Evolutionary conservation across 2,888 invertebrate species (phyloP).

Genomic region (Plagodis dolabraria): DNA sequence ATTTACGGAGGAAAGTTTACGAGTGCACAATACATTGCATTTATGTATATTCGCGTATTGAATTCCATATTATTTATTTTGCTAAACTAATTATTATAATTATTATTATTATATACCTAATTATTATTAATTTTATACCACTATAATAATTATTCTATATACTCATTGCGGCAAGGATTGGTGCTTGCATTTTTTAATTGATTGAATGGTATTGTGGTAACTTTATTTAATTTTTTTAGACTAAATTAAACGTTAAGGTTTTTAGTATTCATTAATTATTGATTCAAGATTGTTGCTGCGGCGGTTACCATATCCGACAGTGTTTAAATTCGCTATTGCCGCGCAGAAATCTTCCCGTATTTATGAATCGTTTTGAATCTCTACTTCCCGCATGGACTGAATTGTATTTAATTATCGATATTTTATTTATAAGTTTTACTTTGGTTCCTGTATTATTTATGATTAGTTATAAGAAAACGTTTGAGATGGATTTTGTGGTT

Average conservation of each 20-base stretch:
- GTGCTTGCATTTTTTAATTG: slow-evolving; percentile 5
- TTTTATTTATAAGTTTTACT: slow-evolving; percentile 48
- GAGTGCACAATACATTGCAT: slow-evolving; percentile 41
- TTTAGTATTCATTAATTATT: background rate
- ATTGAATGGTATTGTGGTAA: background rate
- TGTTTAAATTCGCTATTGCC: slow-evolving; percentile 11
- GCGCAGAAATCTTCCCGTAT: slow-evolving; percentile 12
- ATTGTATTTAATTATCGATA: slow-evolving; percentile 47
- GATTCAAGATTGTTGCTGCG: background rate
- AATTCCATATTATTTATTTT: slow-evolving; percentile 35
- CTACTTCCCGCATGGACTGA: slow-evolving; percentile 46
- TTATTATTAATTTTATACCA: background rate
- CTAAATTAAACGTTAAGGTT: background rate
- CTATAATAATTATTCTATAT: no score
- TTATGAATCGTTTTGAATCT: slow-evolving; percentile 43
- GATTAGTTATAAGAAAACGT: slow-evolving; percentile 59
- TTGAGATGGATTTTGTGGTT: slow-evolving; percentile 42
- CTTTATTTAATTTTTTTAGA: slow-evolving; percentile 2
- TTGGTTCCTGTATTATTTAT: slow-evolving; percentile 56
- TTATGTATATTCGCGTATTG: slow-evolving; percentile 25
- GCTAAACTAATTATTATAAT: slow-evolving; percentile 7
- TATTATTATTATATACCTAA: slow-evolving; percentile 4
- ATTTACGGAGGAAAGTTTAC: slow-evolving; percentile 39
- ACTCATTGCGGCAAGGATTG: slow-evolving; percentile 3
- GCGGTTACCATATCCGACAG: background rate